These are phyloP conservation scores for Malthinus flaveolus DNA, from an alignment of 2,888 invertebrate genomes.

Conservation along the genomic window DNA sequence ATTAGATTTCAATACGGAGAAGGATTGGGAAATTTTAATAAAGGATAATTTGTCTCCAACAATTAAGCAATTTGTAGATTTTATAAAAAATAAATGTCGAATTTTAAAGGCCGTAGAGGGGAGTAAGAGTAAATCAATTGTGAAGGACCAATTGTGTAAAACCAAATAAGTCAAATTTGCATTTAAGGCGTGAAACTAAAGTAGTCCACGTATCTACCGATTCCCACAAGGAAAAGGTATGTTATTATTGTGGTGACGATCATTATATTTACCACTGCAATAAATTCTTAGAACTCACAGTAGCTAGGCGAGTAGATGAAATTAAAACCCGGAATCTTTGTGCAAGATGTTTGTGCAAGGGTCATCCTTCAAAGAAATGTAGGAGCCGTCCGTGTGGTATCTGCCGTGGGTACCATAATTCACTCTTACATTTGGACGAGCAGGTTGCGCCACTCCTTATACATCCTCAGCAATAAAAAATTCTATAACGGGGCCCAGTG, in stretches of 20 bases:
- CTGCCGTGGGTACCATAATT: background rate
- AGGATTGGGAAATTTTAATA: background rate
- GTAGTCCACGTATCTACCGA: background rate
- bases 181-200: too few relatives aligned
- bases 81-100: too few relatives aligned
- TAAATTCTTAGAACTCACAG: background rate
- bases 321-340: background rate
- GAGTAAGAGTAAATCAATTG: too few relatives aligned
- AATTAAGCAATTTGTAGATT: background rate
- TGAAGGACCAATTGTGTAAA: background rate
- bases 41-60: background rate
- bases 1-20: background rate
- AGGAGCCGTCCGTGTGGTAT: background rate
- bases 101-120: too few relatives aligned
- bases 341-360: background rate
- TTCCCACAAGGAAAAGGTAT: background rate
- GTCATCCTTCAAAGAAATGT: background rate
- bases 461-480: too few relatives aligned
- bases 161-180: background rate
- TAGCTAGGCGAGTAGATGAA: background rate
- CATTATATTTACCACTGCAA: background rate
- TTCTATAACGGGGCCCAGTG: background rate
- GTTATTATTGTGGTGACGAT: background rate
- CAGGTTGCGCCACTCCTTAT: too few relatives aligned
- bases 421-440: too few relatives aligned